Evolutionary conservation across 2,113 vertebrate species (phyloP).

Genomic region (Oncorhynchus nerka): DNA sequence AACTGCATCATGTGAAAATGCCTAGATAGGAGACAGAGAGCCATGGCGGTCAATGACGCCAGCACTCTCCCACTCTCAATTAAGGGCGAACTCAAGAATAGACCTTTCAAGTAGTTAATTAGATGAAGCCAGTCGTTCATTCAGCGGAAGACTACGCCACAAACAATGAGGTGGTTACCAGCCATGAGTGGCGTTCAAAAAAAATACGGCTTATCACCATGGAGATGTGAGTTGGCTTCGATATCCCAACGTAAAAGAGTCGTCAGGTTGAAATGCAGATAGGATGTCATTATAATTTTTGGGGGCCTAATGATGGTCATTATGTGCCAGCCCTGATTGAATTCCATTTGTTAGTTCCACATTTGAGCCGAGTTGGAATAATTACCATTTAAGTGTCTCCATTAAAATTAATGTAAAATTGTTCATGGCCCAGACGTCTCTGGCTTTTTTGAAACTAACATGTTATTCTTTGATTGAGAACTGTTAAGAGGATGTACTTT

Average conservation of each 20-base stretch:
- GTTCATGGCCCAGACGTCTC: constrained; percentile 84
- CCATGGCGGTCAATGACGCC: not conserved
- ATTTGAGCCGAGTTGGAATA: constrained; percentile 93
- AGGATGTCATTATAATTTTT: constrained; percentile 87
- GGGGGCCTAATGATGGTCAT: constrained; percentile 94
- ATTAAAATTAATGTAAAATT: constrained; percentile 92
- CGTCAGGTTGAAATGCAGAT: constrained; percentile 90
- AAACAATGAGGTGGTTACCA: not conserved
- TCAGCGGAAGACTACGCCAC: not conserved
- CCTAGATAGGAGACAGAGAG: not conserved
- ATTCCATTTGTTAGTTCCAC: constrained; percentile 93
- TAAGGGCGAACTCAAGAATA: not conserved
- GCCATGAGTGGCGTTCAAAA: not conserved
- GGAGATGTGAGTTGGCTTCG: not conserved
- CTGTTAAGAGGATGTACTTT: constrained; percentile 69
- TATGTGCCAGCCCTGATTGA: constrained; percentile 91
- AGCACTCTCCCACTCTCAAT: constrained; percentile 10
- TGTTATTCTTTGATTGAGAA: constrained; percentile 84
- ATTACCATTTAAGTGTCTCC: constrained; percentile 95
- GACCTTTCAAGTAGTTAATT: not conserved
- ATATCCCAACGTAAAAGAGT: not conserved
- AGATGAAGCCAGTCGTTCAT: not conserved
- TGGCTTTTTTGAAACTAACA: constrained; percentile 81
- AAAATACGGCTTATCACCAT: not conserved
- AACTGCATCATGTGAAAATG: not conserved